Conservation (phyloP, 2,113 vertebrate genomes). For the Zosterops pallidus region DNA sequence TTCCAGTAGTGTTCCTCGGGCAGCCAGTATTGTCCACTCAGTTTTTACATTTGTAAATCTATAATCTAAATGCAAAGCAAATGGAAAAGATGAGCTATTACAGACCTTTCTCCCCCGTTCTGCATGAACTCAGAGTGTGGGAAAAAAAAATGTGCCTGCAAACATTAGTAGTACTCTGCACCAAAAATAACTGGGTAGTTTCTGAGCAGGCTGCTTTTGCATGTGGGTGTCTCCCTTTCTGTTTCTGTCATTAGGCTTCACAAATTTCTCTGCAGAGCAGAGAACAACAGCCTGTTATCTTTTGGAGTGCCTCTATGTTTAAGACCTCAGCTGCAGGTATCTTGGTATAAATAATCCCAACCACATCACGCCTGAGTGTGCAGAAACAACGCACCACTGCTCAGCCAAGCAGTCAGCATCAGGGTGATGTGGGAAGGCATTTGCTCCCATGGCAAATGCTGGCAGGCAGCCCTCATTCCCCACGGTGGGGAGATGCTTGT, state of each 20-base stretch:
- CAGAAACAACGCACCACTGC: background rate
- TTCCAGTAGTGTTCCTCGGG: background rate
- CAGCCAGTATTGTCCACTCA: background rate
- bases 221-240: background rate
- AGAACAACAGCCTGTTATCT: background rate
- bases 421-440: background rate
- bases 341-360: background rate
- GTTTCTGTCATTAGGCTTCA: background rate
- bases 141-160: background rate
- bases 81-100: background rate
- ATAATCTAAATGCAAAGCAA: background rate
- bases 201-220: background rate
- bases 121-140: background rate
- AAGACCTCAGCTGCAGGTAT: background rate
- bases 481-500: fast-evolving
- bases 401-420: background rate
- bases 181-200: background rate
- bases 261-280: background rate
- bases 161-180: background rate
- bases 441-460: background rate
- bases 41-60: background rate
- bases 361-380: fast-evolving
- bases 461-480: background rate
- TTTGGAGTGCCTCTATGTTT: background rate
- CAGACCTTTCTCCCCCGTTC: background rate